These are phyloP conservation scores for Drosophila subsilvestris DNA, from an alignment of 2,888 invertebrate genomes.

Conservation along the genomic window DNA sequence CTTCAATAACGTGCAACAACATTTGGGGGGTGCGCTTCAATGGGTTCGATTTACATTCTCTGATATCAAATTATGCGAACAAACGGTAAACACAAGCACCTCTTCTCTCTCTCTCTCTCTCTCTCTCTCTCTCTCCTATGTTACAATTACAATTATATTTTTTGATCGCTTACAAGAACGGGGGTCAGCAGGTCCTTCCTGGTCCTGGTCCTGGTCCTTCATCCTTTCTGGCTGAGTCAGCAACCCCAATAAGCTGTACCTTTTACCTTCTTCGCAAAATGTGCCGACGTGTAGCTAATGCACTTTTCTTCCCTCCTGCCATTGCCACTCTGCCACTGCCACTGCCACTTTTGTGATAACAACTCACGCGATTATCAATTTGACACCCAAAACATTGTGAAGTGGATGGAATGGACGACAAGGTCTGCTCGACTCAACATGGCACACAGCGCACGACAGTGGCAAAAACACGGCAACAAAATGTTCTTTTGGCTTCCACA, in stretches of 20 bases:
- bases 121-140: slow-evolving; percentile 18
- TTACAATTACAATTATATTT: slow-evolving; percentile 11
- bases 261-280: slow-evolving; percentile 57
- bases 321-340: slow-evolving; percentile 8
- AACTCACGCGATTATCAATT: slow-evolving; percentile 81
- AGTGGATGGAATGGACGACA: slow-evolving; percentile 42
- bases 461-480: slow-evolving; percentile 28
- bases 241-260: slow-evolving; percentile 42
- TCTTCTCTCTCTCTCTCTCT: background rate
- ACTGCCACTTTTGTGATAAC: slow-evolving; percentile 68
- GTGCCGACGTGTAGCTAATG: slow-evolving; percentile 75
- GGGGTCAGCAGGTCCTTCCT: slow-evolving; percentile 62
- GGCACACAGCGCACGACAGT: slow-evolving; percentile 40
- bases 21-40: slow-evolving; percentile 70
- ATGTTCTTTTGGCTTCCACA: slow-evolving; percentile 23
- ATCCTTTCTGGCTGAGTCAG: slow-evolving; percentile 38
- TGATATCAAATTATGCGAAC: slow-evolving; percentile 79
- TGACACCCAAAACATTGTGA: slow-evolving; percentile 74
- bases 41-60: slow-evolving; percentile 70
- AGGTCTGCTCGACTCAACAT: slow-evolving; percentile 31
- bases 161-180: slow-evolving; percentile 40
- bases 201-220: background rate
- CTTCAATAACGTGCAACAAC: slow-evolving; percentile 39
- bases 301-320: slow-evolving; percentile 52
- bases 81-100: slow-evolving; percentile 74